Conservation (phyloP, 2,113 vertebrate species). For the Xiphophorus maculatus region DNA sequence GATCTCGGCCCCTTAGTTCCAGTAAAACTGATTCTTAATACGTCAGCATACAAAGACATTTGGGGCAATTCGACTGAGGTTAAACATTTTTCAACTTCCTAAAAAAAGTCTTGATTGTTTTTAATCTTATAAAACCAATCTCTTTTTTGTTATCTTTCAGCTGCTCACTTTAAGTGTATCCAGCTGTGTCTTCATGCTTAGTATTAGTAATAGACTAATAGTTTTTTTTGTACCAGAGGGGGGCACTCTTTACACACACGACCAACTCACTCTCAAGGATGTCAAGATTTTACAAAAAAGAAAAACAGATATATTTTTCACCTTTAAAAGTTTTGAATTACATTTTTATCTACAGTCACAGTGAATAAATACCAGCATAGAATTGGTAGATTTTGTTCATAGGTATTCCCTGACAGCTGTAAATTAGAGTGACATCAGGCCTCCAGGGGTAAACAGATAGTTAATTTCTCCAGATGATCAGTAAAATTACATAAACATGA, state of each 20-base stretch:
- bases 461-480: neutral
- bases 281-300: neutral
- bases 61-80: no score
- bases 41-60: no score
- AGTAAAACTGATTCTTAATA: no score
- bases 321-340: rapidly evolving
- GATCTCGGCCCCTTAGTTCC: no score
- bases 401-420: neutral
- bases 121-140: no score
- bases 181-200: no score
- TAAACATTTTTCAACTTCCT: no score
- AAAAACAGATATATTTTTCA: neutral
- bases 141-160: neutral
- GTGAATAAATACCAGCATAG: neutral
- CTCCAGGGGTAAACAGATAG: neutral
- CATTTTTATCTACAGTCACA: neutral
- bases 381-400: neutral
- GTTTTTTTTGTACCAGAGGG: conserved; percentile 55
- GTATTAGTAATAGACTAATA: neutral
- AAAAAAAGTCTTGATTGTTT: no score
- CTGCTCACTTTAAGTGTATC: no score
- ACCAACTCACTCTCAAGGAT: neutral
- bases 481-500: neutral
- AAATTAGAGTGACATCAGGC: no score
- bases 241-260: conserved; percentile 50